Base-by-base conservation (phyloP, 2,888 invertebrate species). In the Drosophila engyochracea region DNA sequence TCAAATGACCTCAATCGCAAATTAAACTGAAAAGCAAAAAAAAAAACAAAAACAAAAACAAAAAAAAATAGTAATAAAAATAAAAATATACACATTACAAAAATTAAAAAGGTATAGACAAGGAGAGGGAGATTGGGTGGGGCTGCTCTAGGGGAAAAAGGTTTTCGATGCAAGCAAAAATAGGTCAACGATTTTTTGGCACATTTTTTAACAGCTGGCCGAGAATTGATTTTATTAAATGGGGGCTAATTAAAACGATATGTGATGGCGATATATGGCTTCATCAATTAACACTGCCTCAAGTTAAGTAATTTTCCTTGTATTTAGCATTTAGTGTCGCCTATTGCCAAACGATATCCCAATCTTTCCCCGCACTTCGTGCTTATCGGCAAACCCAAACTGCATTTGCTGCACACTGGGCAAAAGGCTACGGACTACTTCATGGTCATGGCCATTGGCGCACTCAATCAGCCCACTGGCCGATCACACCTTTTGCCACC, bases 1-100 rank as follows among this genome's bases (percentile, higher is more conserved):
- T 87, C 85, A 76, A 89, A 74, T 84, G 87, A 86, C 87, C 89
- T 86, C 89, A 89, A 86, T 86, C 85, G 89, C 78, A 76, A 84
- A 77, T 85, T 80, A 70, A 80, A 89, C 82, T 80, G 85, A 87
- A 89, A 57, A 54, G 54, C n/a, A 55, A 67, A 67, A 47, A 35
- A 64, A 33, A 64, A 31, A 22, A 35, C n/a, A 53, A 35, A 25
- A 33, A 9, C 41, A 12, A 22, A 33, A 31, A 25, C 74, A 74
- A 74, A 70, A 65, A 65, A 59, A 69, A 71, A 74, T 79, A 85
- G n/a, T 30, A 39, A 28, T 72, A 70, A 57, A 74, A 64, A 52
- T 35, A 30, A 53, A 25, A 47, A 47, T 25, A 47, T 25, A 25
- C 47, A 47, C 47, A 47, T 47, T 16, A 47, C 22, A 47, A 7